A percentile compares a stretch with the other conserved stretches of the same genome.
These are phyloP conservation scores for Chloroceryle amazona DNA, from an alignment of 2,797 vertebrate genomes.

Conservation along the genomic window DNA sequence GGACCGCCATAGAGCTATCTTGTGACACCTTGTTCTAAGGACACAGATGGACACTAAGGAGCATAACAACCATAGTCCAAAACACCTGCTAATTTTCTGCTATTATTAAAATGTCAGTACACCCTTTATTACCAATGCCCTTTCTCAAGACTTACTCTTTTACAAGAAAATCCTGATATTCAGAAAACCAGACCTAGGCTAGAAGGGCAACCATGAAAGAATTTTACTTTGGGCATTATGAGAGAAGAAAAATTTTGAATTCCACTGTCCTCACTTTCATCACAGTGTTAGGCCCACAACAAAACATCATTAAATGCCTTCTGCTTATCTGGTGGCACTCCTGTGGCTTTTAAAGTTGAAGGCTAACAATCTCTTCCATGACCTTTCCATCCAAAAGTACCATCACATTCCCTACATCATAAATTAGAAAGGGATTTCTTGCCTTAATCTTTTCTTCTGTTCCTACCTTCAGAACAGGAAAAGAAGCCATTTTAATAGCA, in stretches of 20 bases:
- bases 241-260: not conserved
- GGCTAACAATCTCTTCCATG: not conserved
- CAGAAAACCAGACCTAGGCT: not conserved
- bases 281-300: not conserved
- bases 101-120: not conserved
- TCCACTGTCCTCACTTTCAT: not conserved
- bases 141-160: not conserved
- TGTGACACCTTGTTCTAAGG: not conserved
- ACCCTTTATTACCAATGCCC: not conserved
- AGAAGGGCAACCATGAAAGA: not conserved
- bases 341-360: not conserved
- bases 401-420: not conserved
- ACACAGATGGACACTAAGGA: not conserved
- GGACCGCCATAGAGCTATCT: not conserved
- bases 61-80: not conserved
- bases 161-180: conserved; percentile 19
- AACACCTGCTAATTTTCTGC: not conserved
- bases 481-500: not conserved
- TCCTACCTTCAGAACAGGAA: not conserved
- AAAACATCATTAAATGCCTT: not conserved
- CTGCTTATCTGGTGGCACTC: not conserved
- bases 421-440: not conserved
- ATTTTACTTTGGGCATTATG: not conserved
- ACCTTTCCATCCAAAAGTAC: not conserved
- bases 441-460: not conserved